Conservation (phyloP, 2,888 invertebrate genomes). For the Dusona sp. region DNA sequence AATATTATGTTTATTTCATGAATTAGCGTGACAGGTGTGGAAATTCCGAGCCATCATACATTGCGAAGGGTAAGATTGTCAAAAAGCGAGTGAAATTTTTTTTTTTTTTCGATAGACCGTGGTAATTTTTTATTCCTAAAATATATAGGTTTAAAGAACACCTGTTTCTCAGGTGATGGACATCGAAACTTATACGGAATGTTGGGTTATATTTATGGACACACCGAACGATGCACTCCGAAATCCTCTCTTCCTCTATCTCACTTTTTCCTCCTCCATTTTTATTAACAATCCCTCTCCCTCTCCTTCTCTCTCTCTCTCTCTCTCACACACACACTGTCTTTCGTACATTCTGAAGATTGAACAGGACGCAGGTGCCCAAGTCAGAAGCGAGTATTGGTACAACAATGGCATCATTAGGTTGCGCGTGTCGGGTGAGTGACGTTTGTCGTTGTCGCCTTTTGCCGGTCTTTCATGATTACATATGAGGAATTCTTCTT, state of each 20-base stretch:
- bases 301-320: background rate
- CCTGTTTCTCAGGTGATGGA: background rate
- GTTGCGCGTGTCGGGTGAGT: constrained; percentile 56
- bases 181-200: background rate
- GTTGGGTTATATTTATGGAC: constrained; percentile 6
- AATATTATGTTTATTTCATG: constrained; percentile 11
- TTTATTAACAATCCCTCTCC: background rate
- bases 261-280: background rate
- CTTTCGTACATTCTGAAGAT: background rate
- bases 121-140: background rate
- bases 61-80: background rate
- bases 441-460: constrained; percentile 45
- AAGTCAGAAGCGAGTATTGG: constrained; percentile 62
- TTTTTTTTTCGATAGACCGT: background rate
- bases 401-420: constrained; percentile 76
- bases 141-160: background rate
- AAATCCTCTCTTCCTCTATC: background rate
- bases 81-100: background rate
- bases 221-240: background rate
- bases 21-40: constrained; percentile 19
- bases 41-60: constrained; percentile 11
- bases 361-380: constrained; percentile 73
- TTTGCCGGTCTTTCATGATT: background rate
- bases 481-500: background rate
- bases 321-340: background rate